Conservation (phyloP, 2,113 vertebrate species). For the Axis porcinus region DNA sequence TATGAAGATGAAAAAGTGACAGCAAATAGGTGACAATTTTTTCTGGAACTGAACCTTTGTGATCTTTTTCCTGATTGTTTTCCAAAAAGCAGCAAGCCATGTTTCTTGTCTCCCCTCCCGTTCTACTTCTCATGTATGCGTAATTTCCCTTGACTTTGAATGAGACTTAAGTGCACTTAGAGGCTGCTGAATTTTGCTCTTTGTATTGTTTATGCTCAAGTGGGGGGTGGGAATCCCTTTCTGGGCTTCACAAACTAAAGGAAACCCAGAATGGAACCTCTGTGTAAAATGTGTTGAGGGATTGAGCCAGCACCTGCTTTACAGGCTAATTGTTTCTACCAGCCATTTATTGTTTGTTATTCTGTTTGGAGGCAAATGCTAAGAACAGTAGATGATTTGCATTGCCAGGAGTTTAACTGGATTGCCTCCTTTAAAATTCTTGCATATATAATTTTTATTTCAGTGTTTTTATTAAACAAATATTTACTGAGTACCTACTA, state of each 20-base stretch:
- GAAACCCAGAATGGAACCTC: conserved; percentile 28
- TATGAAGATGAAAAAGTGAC: conserved; percentile 40
- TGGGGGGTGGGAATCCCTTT: background rate
- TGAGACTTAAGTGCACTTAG: conserved; percentile 63
- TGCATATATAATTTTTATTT: conserved; percentile 1
- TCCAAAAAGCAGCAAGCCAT: background rate
- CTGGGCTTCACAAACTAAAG: conserved; percentile 28
- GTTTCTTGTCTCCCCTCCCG: background rate
- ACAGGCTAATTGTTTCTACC: conserved; percentile 36
- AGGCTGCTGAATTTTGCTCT: conserved; percentile 40
- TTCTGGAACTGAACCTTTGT: background rate
- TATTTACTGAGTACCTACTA: background rate
- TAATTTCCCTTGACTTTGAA: conserved; percentile 66
- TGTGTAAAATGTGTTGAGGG: background rate
- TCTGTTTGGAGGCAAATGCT: conserved; percentile 19
- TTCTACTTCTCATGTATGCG: conserved; percentile 39
- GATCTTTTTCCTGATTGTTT: background rate
- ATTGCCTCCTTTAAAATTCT: background rate
- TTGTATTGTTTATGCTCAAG: conserved; percentile 32
- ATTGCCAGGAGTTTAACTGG: conserved; percentile 5
- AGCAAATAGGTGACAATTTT: conserved; percentile 34
- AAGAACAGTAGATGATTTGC: background rate
- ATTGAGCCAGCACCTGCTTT: conserved; percentile 48
- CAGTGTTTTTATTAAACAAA: conserved; percentile 6
- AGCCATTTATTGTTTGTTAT: conserved; percentile 6